Conservation (phyloP, 2,113 vertebrate species). For the Regulus satrapa region DNA sequence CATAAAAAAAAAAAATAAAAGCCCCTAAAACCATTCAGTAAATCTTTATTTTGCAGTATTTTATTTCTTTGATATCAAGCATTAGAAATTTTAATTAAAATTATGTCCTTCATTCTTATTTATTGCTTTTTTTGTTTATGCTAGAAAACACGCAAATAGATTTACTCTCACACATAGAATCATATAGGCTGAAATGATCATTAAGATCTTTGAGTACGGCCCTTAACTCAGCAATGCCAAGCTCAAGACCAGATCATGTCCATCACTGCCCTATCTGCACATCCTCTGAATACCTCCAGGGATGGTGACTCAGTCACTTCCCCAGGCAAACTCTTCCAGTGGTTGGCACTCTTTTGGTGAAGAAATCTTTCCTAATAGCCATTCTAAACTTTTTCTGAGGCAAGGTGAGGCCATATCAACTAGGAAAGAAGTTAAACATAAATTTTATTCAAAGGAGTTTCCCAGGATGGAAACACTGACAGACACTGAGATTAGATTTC, state of each 20-base stretch:
- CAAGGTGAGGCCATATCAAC: neutral
- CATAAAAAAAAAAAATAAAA: no score
- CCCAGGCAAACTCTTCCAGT: neutral
- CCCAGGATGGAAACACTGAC: neutral
- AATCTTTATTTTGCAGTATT: neutral
- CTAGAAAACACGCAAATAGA: neutral
- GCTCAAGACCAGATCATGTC: neutral
- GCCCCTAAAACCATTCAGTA: neutral
- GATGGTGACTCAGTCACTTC: fast-evolving
- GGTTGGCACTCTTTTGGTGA: neutral
- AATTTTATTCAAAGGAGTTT: neutral
- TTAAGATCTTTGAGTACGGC: neutral
- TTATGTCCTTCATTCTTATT: neutral
- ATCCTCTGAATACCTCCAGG: neutral
- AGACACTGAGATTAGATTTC: neutral
- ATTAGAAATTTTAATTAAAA: neutral
- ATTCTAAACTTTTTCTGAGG: neutral
- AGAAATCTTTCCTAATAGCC: neutral
- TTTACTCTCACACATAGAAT: neutral
- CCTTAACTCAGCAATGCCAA: neutral
- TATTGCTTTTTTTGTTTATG: neutral
- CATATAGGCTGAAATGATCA: neutral
- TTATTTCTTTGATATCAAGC: neutral
- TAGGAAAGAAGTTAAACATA: neutral
- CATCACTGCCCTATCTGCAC: neutral